Conservation (phyloP, 2,888 invertebrate species). For the Panzeria rudis region DNA sequence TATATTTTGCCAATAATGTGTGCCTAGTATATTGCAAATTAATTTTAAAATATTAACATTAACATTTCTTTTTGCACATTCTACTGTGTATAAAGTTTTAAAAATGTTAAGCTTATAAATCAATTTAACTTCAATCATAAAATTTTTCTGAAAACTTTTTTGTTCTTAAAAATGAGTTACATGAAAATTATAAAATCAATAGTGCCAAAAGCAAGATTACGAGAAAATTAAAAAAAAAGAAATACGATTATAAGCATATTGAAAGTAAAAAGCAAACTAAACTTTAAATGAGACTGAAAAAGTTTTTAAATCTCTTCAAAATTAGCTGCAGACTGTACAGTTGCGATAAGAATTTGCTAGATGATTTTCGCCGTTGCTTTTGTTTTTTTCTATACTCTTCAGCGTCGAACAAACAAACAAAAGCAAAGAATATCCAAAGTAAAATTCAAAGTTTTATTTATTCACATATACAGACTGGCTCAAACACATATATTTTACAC, state of each 20-base stretch:
- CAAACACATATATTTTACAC: not conserved
- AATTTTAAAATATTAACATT: too few species aligned
- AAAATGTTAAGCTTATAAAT: too few species aligned
- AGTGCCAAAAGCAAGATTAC: not conserved
- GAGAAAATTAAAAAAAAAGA: not conserved
- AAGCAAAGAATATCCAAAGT: conserved; percentile 12
- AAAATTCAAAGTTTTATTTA: not conserved
- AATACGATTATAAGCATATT: not conserved
- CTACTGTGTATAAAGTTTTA: too few species aligned
- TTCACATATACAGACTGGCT: not conserved
- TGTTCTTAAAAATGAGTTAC: not conserved
- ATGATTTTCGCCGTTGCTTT: conserved; percentile 3
- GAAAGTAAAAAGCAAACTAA: conserved; percentile 14
- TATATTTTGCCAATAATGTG: too few species aligned
- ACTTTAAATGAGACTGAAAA: conserved; percentile 51
- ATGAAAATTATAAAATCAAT: not conserved
- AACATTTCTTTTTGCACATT: too few species aligned
- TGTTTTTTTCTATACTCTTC: not conserved
- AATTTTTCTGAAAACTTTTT: not conserved
- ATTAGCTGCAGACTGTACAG: conserved; percentile 74
- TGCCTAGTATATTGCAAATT: too few species aligned
- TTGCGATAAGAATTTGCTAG: conserved; percentile 68
- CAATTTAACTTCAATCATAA: not conserved
- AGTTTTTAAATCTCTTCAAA: conserved; percentile 74
- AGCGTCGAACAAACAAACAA: conserved; percentile 27